A percentile compares a stretch with the other conserved stretches of the same genome.
phyloP scores from a whole-genome alignment of 2,797 vertebrate genomes.

The Gymnocypris eckloni region DNA sequence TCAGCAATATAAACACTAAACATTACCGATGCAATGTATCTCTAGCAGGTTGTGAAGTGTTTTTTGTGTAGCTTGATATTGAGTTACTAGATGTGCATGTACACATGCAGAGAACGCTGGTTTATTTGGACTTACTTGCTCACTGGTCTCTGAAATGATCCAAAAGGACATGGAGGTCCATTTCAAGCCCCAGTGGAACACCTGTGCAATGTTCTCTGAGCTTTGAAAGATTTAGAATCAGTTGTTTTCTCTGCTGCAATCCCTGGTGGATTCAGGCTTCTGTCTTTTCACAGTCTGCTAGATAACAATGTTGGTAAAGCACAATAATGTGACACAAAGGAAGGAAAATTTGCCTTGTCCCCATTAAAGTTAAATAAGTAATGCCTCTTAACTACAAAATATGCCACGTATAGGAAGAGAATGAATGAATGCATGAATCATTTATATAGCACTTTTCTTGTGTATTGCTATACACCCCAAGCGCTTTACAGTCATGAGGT shows the following conservation, averaged over 20 bases:
- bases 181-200: slow-evolving; percentile 52
- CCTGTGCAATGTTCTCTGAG: slow-evolving; percentile 38
- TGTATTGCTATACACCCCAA: no score
- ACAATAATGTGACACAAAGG: slow-evolving; percentile 39
- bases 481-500: no score
- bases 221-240: slow-evolving; percentile 53
- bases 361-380: slow-evolving; percentile 15
- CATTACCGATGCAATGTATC: neutral
- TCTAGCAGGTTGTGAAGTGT: neutral
- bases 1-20: neutral
- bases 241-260: slow-evolving; percentile 49
- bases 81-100: neutral
- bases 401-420: neutral
- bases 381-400: slow-evolving; percentile 18
- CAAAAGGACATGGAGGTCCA: slow-evolving; percentile 54
- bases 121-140: slow-evolving; percentile 53
- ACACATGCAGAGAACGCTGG: no score
- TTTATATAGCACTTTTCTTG: no score
- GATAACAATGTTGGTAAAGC: slow-evolving; percentile 32
- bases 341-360: slow-evolving; percentile 21
- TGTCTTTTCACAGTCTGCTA: slow-evolving; percentile 47
- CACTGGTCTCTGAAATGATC: slow-evolving; percentile 55
- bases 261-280: slow-evolving; percentile 30
- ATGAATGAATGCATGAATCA: no score
- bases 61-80: neutral